phyloP scores from a whole-genome alignment of 2,888 invertebrate species.

The Pedicia rivosa region DNA sequence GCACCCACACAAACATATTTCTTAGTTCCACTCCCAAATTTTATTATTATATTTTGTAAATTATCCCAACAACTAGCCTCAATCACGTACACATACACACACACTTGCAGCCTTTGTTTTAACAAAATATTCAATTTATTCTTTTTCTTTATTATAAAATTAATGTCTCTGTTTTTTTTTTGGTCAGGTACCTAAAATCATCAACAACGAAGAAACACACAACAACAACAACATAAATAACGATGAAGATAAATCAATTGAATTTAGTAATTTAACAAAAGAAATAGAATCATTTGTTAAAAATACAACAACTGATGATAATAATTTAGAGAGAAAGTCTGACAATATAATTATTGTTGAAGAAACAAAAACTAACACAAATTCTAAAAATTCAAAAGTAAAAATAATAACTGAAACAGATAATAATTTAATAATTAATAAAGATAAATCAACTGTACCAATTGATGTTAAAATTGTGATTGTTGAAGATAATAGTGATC shows the following conservation, averaged over 20 bases:
- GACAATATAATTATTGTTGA: background rate
- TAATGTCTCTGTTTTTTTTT: too few relatives aligned
- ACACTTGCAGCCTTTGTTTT: too few relatives aligned
- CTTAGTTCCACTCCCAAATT: too few relatives aligned
- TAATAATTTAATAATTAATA: conserved; percentile 9
- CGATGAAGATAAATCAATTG: conserved; percentile 6
- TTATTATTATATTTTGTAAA: too few relatives aligned
- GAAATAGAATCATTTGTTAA: conserved; percentile 24
- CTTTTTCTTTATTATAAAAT: too few relatives aligned
- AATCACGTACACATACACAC: too few relatives aligned
- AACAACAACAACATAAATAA: background rate
- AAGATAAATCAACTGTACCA: background rate
- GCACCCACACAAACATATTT: too few relatives aligned
- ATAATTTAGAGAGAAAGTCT: conserved; percentile 1
- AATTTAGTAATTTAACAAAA: conserved; percentile 22
- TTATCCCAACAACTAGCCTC: too few relatives aligned
- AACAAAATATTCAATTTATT: too few relatives aligned
- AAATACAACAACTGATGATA: conserved; percentile 12
- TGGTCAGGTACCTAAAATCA: background rate
- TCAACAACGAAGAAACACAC: background rate
- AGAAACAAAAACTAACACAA: conserved; percentile 1
- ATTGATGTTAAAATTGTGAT: background rate
- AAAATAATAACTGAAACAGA: conserved; percentile 10
- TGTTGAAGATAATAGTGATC: background rate
- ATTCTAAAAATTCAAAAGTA: conserved; percentile 9